Base-by-base conservation (phyloP, 2,113 vertebrate species). In the Isurus oxyrinchus region DNA sequence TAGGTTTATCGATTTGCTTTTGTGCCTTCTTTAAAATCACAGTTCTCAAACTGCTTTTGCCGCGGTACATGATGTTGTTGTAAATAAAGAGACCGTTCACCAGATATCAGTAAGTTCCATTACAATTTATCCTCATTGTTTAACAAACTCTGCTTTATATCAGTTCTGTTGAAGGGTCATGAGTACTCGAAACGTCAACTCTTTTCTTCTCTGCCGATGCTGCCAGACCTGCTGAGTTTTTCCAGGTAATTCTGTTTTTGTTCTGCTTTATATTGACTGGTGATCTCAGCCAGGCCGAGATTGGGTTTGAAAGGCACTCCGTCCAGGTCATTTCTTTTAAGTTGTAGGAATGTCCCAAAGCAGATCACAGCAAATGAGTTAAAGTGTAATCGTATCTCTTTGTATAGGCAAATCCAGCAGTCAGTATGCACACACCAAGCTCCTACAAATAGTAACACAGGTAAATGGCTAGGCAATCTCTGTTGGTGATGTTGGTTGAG, bases 1-100 rank as follows among this genome's bases (percentile, higher is more conserved):
- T 57, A 55, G 86, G 31, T 88, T 88, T 88, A 88, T 55, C 11
- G 86, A 88, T 88, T 57, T 88, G 49, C 87, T 88, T 88, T 88
- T 7, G 49, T 57, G 27, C 53, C 10, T 88, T 88, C 49, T 55
- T 88, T 88, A 2, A 88, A 88, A 57, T 55, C 25, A 31, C 87
- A 27, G 53, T 88, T 57, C 49, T 88, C 55, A 88, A 57, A 88
- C 8, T 27, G 13, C 49, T 88, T 88, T 8, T 6, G 53, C 3
- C 13, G 6, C 87, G 31, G 23, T 21, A 31, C 25, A 27, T 57
- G 53, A 57, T 25, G 57, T 31, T 57, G 87, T 88, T 31, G 87
- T 57, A 27, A 88, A 88, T 55, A 88, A 88, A 25, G 27, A 53
- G 53, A 53, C 87, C 31, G 25, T 1, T 27, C 69, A 72, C 55